A percentile compares a stretch with the other conserved stretches of the same genome.
Evolutionary conservation across 1,140 invertebrate species (phyloP).

Genomic region (Uloborus diversus): DNA sequence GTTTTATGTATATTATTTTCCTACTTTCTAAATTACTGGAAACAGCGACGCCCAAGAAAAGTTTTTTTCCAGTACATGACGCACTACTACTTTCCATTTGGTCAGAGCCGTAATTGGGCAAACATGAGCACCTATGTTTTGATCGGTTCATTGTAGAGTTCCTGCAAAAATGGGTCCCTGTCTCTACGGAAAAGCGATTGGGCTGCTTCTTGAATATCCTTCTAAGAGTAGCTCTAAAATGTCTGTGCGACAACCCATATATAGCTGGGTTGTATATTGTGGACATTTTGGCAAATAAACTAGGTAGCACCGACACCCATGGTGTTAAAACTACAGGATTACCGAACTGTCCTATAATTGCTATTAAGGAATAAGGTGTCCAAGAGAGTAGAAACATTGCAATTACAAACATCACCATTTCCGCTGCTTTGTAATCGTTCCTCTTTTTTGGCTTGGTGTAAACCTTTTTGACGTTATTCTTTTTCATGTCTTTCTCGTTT

Average conservation of each 20-base stretch:
- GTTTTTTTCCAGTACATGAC: background rate
- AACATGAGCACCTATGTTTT: background rate
- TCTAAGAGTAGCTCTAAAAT: conserved; percentile 23
- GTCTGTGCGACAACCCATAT: conserved; percentile 55
- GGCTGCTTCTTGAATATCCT: conserved; percentile 9
- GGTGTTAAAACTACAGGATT: conserved; percentile 66
- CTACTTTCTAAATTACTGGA: background rate
- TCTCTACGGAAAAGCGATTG: background rate
- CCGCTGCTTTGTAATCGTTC: conserved; percentile 67
- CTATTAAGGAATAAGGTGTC: conserved; percentile 78
- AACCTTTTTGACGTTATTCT: conserved; percentile 32
- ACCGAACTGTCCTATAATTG: conserved; percentile 70
- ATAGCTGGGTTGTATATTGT: conserved; percentile 60
- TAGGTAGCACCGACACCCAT: conserved; percentile 75
- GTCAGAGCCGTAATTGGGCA: background rate
- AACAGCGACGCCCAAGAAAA: background rate
- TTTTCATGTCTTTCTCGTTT: conserved; percentile 67
- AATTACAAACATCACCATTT: conserved; percentile 77
- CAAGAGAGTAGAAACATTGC: conserved; percentile 78
- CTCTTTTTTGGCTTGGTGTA: conserved; percentile 36
- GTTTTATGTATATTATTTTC: background rate
- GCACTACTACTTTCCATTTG: background rate
- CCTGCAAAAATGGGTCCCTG: background rate
- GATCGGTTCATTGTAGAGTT: background rate
- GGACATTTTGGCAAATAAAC: conserved; percentile 75